Conservation (phyloP, 1,140 invertebrate genomes). For the Mactra quadrangularis region DNA sequence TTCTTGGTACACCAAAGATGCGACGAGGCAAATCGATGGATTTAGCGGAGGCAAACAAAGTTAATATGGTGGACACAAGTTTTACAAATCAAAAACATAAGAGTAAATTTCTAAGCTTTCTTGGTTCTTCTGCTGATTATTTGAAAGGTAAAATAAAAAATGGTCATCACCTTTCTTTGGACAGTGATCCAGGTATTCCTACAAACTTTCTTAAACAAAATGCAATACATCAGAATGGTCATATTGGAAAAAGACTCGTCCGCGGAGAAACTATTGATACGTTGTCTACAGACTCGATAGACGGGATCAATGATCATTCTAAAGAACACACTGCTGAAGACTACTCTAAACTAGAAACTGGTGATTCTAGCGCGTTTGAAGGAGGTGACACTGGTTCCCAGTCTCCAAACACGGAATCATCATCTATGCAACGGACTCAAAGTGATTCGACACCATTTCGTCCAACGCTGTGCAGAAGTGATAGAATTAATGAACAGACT, state of each 20-base stretch:
- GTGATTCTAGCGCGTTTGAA: slow-evolving; percentile 44
- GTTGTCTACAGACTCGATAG: slow-evolving; percentile 45
- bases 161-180: slow-evolving; percentile 50
- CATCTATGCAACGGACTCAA: slow-evolving; percentile 52
- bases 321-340: slow-evolving; percentile 13
- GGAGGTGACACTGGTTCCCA: slow-evolving; percentile 9
- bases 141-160: slow-evolving; percentile 43
- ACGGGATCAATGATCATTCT: slow-evolving; percentile 27
- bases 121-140: slow-evolving; percentile 57
- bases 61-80: background rate
- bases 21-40: slow-evolving; percentile 67
- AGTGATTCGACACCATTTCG: slow-evolving; percentile 29
- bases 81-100: slow-evolving; percentile 34
- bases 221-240: slow-evolving; percentile 39
- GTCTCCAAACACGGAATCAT: slow-evolving; percentile 3
- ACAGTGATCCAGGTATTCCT: slow-evolving; percentile 55
- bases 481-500: slow-evolving; percentile 18
- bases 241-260: slow-evolving; percentile 50
- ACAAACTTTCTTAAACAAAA: slow-evolving; percentile 5
- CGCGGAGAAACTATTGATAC: slow-evolving; percentile 60
- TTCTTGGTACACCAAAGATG: slow-evolving; percentile 68
- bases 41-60: slow-evolving; percentile 50
- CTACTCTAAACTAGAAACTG: slow-evolving; percentile 35
- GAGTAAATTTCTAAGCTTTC: slow-evolving; percentile 41
- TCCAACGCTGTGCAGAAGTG: slow-evolving; percentile 23